phyloP scores from a whole-genome alignment of 2,797 vertebrate species.

The Nothura maculosa region DNA sequence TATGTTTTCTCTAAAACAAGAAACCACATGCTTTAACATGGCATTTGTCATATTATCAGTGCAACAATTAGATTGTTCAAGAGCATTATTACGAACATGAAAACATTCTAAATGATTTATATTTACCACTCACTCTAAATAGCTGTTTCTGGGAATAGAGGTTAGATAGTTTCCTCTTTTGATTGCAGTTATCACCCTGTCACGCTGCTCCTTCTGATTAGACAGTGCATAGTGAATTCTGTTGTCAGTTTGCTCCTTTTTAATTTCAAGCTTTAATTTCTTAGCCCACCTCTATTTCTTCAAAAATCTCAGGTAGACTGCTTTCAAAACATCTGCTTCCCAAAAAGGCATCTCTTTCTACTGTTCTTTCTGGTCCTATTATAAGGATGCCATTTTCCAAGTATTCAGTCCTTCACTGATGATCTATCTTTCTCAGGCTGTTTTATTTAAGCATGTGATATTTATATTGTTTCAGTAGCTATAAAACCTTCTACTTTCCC shows the following conservation, averaged over 20 bases:
- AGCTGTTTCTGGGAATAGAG: neutral
- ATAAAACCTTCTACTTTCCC: neutral
- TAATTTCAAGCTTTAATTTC: conserved; percentile 60
- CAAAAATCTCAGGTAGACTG: neutral
- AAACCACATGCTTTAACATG: neutral
- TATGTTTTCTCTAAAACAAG: neutral
- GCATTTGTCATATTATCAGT: neutral
- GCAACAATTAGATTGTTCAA: neutral
- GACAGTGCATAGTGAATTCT: neutral
- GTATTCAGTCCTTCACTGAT: conserved; percentile 24
- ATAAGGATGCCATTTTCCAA: neutral
- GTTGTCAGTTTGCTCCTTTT: neutral
- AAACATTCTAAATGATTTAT: neutral
- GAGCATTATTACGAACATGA: neutral
- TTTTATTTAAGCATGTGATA: neutral
- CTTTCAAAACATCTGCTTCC: conserved; percentile 14
- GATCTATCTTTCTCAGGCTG: neutral
- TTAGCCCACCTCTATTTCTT: conserved; percentile 8
- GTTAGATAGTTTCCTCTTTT: neutral
- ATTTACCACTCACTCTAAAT: neutral
- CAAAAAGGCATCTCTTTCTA: neutral
- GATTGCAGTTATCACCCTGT: conserved; percentile 13
- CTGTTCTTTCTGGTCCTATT: neutral
- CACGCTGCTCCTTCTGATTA: conserved; percentile 35
- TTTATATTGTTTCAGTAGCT: neutral